phyloP scores from a whole-genome alignment of 1,140 invertebrate genomes.

The Drosophila fuyamai region DNA sequence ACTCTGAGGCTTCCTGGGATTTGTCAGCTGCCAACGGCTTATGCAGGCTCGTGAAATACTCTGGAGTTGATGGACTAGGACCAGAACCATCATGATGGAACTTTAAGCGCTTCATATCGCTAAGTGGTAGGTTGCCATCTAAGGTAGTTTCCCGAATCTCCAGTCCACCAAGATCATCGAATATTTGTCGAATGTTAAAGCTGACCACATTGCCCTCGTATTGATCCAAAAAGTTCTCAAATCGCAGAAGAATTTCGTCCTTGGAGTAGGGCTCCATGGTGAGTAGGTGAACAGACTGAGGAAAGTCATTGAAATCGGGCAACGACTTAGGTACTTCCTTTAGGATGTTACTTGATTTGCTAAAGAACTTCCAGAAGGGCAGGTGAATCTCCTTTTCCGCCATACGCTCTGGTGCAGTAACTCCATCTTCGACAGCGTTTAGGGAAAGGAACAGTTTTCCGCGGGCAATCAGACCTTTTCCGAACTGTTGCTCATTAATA shows the following conservation, averaged over 20 bases:
- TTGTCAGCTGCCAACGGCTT: conserved; percentile 35
- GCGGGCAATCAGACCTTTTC: conserved; percentile 91
- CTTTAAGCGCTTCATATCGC: conserved; percentile 66
- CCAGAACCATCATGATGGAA: conserved; percentile 62
- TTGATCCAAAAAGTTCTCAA: conserved; percentile 95
- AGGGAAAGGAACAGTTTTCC: conserved; percentile 90
- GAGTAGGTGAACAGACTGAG: conserved; percentile 92
- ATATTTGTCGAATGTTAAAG: conserved; percentile 66
- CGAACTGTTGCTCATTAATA: conserved; percentile 93
- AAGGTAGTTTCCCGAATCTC: conserved; percentile 73
- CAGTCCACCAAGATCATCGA: conserved; percentile 41
- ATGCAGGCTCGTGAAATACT: conserved; percentile 32
- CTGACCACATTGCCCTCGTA: conserved; percentile 87
- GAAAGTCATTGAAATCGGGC: conserved; percentile 71
- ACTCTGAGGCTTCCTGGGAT: conserved; percentile 42
- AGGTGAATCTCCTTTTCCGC: conserved; percentile 66
- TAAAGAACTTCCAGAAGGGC: conserved; percentile 78
- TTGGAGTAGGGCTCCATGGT: conserved; percentile 94
- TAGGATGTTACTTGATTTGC: conserved; percentile 70
- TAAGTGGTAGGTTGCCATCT: conserved; percentile 66
- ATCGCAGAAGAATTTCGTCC: conserved; percentile 89
- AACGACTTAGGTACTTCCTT: conserved; percentile 33
- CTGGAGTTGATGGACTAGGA: not conserved
- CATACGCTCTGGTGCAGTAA: conserved; percentile 40
- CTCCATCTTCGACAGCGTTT: conserved; percentile 75